Conservation (phyloP, 2,113 vertebrate genomes). For the Calyptommatus sinebrachiatus region DNA sequence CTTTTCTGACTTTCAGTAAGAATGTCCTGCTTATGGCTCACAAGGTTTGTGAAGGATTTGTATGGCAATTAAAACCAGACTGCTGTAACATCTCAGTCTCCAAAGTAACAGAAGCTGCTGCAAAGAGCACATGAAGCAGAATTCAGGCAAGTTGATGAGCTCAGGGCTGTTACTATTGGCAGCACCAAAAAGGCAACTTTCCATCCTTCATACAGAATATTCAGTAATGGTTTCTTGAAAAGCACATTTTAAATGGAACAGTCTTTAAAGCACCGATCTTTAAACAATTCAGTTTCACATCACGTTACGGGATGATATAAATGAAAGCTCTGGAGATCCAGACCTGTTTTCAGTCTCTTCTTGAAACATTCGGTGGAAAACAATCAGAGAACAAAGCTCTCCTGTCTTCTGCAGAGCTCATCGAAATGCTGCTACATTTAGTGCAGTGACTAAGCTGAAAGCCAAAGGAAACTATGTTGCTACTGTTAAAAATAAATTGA, state of each 20-base stretch:
- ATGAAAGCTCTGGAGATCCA: neutral
- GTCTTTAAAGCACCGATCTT: neutral
- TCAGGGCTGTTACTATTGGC: constrained; percentile 9
- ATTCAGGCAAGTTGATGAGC: neutral
- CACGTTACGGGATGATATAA: neutral
- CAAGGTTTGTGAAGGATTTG: neutral
- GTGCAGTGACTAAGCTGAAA: neutral
- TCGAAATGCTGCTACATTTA: neutral
- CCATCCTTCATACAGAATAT: neutral
- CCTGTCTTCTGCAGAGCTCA: neutral
- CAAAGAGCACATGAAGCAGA: neutral
- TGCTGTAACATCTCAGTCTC: neutral
- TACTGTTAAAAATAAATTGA: neutral
- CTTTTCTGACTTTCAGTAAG: neutral
- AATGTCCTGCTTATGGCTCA: neutral
- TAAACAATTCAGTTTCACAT: neutral
- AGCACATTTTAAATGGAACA: neutral
- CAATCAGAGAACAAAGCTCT: neutral
- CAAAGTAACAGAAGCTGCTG: neutral
- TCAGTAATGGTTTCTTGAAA: neutral
- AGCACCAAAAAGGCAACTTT: constrained; percentile 6
- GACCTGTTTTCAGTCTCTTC: neutral
- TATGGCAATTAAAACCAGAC: neutral
- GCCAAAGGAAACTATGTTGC: neutral
- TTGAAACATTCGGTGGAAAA: neutral